Percentiles rank a stretch among this genome's conserved stretches.
Evolutionary conservation across 1,140 invertebrate species (phyloP).

Genomic region (silkworm (Bombyx mori)): ASM3026992v2 NC_085118.1:8949001-8949500

Average conservation of each 20-base stretch:
- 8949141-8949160: slow-evolving; percentile 92
- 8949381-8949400: slow-evolving; percentile 96
- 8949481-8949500: slow-evolving; percentile 29
- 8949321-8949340: slow-evolving; percentile 85
- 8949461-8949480: slow-evolving; percentile 56
- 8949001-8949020: slow-evolving; percentile 96
- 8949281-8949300: slow-evolving; percentile 95
- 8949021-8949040: slow-evolving; percentile 89
- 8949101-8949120: slow-evolving; percentile 90
- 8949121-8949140: slow-evolving; percentile 88
- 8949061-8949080: slow-evolving; percentile 81
- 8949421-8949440: slow-evolving; percentile 87
- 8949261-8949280: slow-evolving; percentile 86
- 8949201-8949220: slow-evolving; percentile 59
- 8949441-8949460: slow-evolving; percentile 84
- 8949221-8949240: slow-evolving; percentile 39
- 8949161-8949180: slow-evolving; percentile 88
- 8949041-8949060: slow-evolving; percentile 87
- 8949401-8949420: slow-evolving; percentile 92
- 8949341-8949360: slow-evolving; percentile 81
- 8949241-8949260: slow-evolving; percentile 34
- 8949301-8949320: slow-evolving; percentile 91
- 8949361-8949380: slow-evolving; percentile 79
- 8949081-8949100: slow-evolving; percentile 90
- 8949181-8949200: slow-evolving; percentile 83